phyloP scores from a whole-genome alignment of 2,113 vertebrate species.

The Pelecanus crispus region DNA sequence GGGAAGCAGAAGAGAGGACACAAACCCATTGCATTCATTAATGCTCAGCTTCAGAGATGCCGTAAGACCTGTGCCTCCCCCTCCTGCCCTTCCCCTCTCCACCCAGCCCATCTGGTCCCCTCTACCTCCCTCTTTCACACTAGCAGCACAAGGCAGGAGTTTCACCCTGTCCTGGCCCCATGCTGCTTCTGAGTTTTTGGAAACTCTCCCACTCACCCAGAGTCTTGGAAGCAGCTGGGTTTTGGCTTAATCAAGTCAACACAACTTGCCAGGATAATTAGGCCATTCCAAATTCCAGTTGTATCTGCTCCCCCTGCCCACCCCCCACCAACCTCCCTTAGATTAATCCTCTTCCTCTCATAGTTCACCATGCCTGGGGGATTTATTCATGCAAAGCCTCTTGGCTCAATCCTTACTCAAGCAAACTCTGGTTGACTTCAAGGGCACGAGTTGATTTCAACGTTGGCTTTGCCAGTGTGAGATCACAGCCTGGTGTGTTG shows the following conservation, averaged over 20 bases:
- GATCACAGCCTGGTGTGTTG: not conserved
- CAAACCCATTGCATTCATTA: not conserved
- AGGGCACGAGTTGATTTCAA: not conserved
- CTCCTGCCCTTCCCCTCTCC: too few relatives aligned
- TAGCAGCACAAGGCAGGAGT: not conserved
- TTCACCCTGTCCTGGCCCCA: not conserved
- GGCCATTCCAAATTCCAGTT: not conserved
- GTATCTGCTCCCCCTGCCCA: not conserved
- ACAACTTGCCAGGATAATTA: not conserved
- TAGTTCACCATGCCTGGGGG: not conserved
- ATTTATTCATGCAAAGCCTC: not conserved
- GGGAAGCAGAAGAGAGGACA: not conserved
- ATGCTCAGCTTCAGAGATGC: not conserved
- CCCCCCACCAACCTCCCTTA: not conserved
- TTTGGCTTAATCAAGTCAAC: not conserved
- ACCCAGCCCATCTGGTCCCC: not conserved
- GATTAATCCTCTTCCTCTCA: not conserved
- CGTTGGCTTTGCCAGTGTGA: not conserved
- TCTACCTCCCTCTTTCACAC: not conserved
- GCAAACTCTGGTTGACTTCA: not conserved
- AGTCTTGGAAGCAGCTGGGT: not conserved
- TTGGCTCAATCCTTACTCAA: not conserved
- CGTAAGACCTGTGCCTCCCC: accelerated
- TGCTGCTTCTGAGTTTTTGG: not conserved
- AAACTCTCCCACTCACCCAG: not conserved